Evolutionary conservation across 53 echinoderm and acorn worm species (phyloP).

Genomic region (Apostichopus leukothele): DNA sequence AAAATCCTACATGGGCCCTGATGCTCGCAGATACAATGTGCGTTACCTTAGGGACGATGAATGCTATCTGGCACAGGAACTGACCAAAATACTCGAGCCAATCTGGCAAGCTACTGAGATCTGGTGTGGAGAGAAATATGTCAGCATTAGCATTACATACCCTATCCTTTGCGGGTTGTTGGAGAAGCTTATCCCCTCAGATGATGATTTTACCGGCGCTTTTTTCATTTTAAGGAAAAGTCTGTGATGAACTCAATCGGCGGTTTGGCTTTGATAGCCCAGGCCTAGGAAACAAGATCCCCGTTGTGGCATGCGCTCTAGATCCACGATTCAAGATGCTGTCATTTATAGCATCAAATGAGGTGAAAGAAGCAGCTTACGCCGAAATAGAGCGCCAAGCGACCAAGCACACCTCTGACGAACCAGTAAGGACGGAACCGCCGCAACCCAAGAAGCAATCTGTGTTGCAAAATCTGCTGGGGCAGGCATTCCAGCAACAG

Average conservation of each 20-base stretch:
- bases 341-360: background rate
- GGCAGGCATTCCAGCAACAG: background rate
- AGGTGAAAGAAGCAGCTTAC: conserved; percentile 26
- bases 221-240: background rate
- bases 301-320: conserved; percentile 17
- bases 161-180: conserved; percentile 15
- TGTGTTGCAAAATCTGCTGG: conserved; percentile 10
- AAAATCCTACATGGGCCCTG: background rate
- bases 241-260: background rate
- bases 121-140: conserved; percentile 33
- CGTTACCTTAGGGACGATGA: conserved; percentile 12
- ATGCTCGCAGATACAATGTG: background rate
- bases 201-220: conserved; percentile 14
- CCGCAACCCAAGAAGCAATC: background rate
- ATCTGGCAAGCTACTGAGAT: conserved; percentile 19
- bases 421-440: background rate
- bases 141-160: conserved; percentile 22
- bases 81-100: conserved; percentile 25
- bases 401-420: background rate
- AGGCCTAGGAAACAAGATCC: conserved; percentile 9
- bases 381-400: background rate
- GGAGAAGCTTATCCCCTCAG: conserved; percentile 21
- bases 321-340: conserved; percentile 31
- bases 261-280: conserved; percentile 20
- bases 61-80: conserved; percentile 20